Evolutionary conservation across 2,888 invertebrate genomes (phyloP).

Genomic region (Leuctra nigra): DNA sequence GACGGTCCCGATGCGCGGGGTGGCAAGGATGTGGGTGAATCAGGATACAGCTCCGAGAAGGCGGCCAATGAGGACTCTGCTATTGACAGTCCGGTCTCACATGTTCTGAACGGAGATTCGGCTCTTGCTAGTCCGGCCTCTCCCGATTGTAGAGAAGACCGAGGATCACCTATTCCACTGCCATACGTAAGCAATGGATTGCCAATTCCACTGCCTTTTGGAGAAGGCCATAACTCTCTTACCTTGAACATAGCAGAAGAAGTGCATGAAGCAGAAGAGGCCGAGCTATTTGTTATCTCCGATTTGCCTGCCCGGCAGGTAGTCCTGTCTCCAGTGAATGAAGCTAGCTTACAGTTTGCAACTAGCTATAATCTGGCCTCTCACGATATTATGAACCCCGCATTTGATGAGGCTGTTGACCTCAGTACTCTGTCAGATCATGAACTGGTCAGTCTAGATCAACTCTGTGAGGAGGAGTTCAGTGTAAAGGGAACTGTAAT

Average conservation of each 20-base stretch:
- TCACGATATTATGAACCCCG: background rate
- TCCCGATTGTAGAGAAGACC: background rate
- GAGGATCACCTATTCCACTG: background rate
- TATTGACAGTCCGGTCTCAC: conserved; percentile 49
- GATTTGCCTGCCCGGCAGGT: background rate
- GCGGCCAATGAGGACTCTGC: conserved; percentile 29
- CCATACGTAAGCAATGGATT: background rate
- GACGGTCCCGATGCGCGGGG: conserved; percentile 43
- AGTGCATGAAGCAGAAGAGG: background rate
- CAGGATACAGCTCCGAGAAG: conserved; percentile 59
- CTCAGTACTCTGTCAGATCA: background rate
- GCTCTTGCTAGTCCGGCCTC: conserved; percentile 50
- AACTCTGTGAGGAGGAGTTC: too few relatives aligned
- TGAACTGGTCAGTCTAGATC: too few relatives aligned
- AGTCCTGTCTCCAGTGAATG: background rate
- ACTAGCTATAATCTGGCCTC: background rate
- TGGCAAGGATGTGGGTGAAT: conserved; percentile 50
- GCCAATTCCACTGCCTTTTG: background rate
- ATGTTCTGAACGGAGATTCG: conserved; percentile 40
- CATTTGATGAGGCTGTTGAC: background rate
- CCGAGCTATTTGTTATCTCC: background rate
- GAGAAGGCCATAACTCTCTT: background rate
- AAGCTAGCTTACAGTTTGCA: background rate
- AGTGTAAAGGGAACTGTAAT: too few relatives aligned
- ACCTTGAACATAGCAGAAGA: background rate